Conservation (phyloP, 2,888 invertebrate species). For the Harpalus rubripes region DNA sequence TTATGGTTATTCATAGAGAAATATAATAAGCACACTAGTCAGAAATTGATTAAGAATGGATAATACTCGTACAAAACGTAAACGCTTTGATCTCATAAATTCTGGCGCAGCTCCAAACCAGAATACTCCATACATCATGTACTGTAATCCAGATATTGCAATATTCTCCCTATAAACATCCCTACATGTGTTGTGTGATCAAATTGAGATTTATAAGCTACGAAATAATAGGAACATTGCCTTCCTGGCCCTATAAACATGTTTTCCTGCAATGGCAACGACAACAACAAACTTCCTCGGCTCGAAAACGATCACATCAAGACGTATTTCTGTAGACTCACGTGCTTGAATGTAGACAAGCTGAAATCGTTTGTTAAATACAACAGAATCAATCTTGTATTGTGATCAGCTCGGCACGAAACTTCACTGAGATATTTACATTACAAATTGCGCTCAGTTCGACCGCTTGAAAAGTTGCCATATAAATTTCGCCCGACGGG, state of each 20-base stretch:
- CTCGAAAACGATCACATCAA: not conserved
- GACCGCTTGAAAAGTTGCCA: conserved; percentile 49
- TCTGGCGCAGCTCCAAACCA: not conserved
- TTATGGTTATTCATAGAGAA: not conserved
- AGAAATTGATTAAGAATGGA: not conserved
- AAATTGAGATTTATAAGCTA: not conserved
- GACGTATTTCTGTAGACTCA: not conserved
- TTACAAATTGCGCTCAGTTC: conserved; percentile 45
- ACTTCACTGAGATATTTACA: conserved; percentile 48
- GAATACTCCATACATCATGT: not conserved
- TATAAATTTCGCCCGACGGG: conserved; percentile 52
- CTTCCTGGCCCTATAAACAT: not conserved
- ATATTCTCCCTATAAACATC: not conserved
- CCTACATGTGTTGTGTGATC: not conserved
- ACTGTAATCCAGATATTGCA: not conserved
- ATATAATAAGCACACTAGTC: not conserved
- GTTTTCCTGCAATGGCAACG: not conserved
- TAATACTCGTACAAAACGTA: not conserved
- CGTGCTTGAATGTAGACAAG: not conserved
- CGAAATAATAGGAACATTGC: not conserved
- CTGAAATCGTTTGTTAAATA: conserved; percentile 30
- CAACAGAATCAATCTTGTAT: conserved; percentile 37
- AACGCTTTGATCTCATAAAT: not conserved
- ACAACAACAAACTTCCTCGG: not conserved
- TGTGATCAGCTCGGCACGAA: conserved; percentile 22